A percentile compares a stretch with the other conserved stretches of the same genome.
Conservation (phyloP, 1,140 invertebrate genomes). For the Diabrotica virgifera region DNA sequence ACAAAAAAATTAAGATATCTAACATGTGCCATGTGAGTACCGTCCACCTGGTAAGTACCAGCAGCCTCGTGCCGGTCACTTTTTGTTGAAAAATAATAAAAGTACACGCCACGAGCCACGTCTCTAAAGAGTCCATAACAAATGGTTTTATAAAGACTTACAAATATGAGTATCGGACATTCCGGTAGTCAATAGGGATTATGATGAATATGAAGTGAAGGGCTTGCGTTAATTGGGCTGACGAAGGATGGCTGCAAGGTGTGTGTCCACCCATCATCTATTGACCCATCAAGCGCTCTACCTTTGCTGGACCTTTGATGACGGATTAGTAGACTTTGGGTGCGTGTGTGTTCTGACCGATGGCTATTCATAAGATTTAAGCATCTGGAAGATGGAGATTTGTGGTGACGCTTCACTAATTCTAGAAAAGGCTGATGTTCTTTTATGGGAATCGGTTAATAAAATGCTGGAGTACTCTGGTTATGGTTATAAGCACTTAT, state of each 20-base stretch:
- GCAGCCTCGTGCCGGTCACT: conserved; percentile 9
- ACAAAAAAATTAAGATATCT: not conserved
- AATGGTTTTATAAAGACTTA: conserved; percentile 23
- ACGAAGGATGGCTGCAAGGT: conserved; percentile 11
- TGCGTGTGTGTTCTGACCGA: conserved; percentile 6
- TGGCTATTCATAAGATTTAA: conserved; percentile 2
- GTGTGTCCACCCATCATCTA: conserved; percentile 11
- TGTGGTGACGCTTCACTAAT: not conserved
- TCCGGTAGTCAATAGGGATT: conserved; percentile 22
- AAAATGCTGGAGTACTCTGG: not conserved
- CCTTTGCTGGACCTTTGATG: conserved; percentile 15
- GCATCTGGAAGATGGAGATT: conserved; percentile 1
- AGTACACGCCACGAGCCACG: conserved; percentile 18
- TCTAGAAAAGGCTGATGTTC: not conserved
- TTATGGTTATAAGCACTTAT: too few relatives aligned
- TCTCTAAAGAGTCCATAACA: conserved; percentile 21
- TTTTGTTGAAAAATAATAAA: not conserved
- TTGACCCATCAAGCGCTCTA: conserved; percentile 7
- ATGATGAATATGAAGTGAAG: conserved; percentile 24
- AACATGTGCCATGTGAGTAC: not conserved
- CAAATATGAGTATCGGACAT: conserved; percentile 17
- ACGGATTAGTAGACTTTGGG: conserved; percentile 19
- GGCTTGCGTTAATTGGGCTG: conserved; percentile 27
- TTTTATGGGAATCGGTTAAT: conserved; percentile 1
- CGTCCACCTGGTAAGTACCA: conserved; percentile 6